Evolutionary conservation across 2,888 invertebrate species (phyloP), one percentile per base, ranked within the genome.

Genomic region (Tinea semifulvella): DNA sequence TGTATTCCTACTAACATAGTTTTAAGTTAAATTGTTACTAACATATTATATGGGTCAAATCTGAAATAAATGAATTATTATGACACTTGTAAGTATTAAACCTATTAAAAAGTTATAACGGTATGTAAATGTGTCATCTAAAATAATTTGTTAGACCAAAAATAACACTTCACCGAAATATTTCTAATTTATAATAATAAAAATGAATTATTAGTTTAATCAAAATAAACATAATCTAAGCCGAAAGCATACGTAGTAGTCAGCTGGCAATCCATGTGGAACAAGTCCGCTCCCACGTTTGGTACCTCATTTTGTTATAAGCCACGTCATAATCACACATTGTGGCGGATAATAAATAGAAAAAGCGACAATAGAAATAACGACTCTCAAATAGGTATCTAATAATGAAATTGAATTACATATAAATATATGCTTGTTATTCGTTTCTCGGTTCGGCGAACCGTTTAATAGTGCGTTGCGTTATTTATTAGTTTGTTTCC

Each of bases 331-430:
- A 79, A 80, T 75, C 71, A 79, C 68, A 76, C 67, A 73, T 72
- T 75, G 72, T 75, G 67, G 61, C 58, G 61, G 68, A 60, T 73
- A 79, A 74, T 76, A 77, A 76, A 77, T 75, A 73, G 72, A 73
- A 76, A 77, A 74, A 72, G 73, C 74, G 74, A 79, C 79, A 79
- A 80, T 76, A 70, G 75, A 59, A 71, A 68, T 76, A 74, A 73
- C 71, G 63, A 76, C 66, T 66, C 68, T 71, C 68, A 75, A 75
- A 77, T 72, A 72, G 63, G 63, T 64, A 66, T 67, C 74, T 75
- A 76, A 79, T 79, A 76, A 77, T 76, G 70, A 74, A 79, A 77
- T 76, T 73, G 74, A 70, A 68, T 66, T 63, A 65, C 68, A 66
- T 75, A 70, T 71, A 76, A 74, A 73, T 73, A 72, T 68, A 73